phyloP scores from a whole-genome alignment of 2,888 invertebrate species.

The Dasypogon diadema region DNA sequence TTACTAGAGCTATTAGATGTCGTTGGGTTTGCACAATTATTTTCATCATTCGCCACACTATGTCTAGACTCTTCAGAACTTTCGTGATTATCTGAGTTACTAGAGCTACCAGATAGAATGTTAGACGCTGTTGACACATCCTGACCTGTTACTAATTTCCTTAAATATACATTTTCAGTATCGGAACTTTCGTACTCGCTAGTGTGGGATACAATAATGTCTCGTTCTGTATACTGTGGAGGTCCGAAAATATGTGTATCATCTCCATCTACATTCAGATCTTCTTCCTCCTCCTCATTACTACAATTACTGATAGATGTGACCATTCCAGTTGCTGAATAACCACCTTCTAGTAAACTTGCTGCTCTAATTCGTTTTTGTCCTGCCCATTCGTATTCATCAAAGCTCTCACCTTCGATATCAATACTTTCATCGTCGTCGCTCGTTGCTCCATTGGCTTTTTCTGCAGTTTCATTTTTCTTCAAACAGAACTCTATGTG shows the following conservation, averaged over 20 bases:
- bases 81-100: conserved; percentile 17
- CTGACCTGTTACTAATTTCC: conserved; percentile 62
- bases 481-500: conserved; percentile 79
- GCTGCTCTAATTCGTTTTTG: conserved; percentile 83
- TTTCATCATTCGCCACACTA: conserved; percentile 32
- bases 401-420: conserved; percentile 77
- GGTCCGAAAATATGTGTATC: conserved; percentile 86
- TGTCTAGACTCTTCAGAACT: conserved; percentile 44
- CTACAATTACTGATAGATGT: conserved; percentile 62
- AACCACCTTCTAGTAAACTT: conserved; percentile 77
- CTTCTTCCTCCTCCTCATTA: conserved; percentile 75
- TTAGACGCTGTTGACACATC: conserved; percentile 56
- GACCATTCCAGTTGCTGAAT: conserved; percentile 70
- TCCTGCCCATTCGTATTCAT: conserved; percentile 94
- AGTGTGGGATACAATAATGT: conserved; percentile 72
- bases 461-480: conserved; percentile 68
- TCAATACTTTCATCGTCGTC: conserved; percentile 79
- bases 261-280: conserved; percentile 88
- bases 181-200: conserved; percentile 66
- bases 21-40: conserved; percentile 40
- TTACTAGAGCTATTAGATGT: conserved; percentile 24
- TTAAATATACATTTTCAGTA: conserved; percentile 64
- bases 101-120: not conserved
- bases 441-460: conserved; percentile 56
- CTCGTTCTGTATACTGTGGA: conserved; percentile 85